phyloP scores from a whole-genome alignment of 2,797 vertebrate species.

The Salmo trutta region DNA sequence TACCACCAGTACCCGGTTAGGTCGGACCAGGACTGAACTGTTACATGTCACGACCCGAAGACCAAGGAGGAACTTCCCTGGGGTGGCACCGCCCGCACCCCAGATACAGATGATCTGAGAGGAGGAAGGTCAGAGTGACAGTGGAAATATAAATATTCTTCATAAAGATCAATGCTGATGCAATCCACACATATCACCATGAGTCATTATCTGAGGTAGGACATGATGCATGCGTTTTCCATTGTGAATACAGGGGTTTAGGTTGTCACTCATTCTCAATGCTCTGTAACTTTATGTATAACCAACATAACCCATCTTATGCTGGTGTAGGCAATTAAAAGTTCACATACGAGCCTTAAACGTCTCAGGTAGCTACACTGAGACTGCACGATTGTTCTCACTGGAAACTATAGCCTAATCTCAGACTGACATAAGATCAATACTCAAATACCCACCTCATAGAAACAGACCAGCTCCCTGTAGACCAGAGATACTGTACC shows the following conservation, averaged over 20 bases:
- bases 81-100: slow-evolving; percentile 87
- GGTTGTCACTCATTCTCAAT: background rate
- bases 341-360: background rate
- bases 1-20: slow-evolving; percentile 84
- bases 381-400: background rate
- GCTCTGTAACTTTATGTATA: background rate
- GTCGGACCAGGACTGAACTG: slow-evolving; percentile 81
- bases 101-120: slow-evolving; percentile 86
- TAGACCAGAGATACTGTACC: background rate
- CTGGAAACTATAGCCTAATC: background rate
- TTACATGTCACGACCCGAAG: slow-evolving; percentile 85
- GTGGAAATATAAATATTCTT: background rate
- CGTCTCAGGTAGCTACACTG: background rate
- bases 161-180: background rate
- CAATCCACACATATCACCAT: background rate
- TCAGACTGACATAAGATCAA: background rate
- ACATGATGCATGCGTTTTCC: background rate
- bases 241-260: background rate
- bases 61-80: slow-evolving; percentile 86
- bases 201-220: background rate
- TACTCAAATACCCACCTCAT: background rate
- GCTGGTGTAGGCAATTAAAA: background rate
- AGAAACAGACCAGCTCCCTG: background rate
- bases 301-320: background rate
- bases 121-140: slow-evolving; percentile 4